Base-by-base conservation (phyloP, 2,888 invertebrate genomes). In the Epirrita christyi region DNA sequence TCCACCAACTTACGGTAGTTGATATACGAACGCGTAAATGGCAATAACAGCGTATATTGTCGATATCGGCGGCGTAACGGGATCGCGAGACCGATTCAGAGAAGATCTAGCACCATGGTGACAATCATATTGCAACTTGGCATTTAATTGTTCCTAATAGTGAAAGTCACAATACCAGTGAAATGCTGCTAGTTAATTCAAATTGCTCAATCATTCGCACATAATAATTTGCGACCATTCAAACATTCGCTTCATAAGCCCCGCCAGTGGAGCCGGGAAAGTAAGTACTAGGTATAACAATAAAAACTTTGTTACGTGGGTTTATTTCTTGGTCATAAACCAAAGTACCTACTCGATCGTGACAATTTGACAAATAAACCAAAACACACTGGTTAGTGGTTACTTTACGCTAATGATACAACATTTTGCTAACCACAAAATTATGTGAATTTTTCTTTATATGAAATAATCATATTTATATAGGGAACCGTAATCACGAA, bases 11-110 rank as follows among this genome's bases (percentile, higher is more conserved):
- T 65, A 61, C 67, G 63, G 67, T 65, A 64, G 54, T 46, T 54
- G 62, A 64, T 64, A 64, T 64, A 61, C 50, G 46, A 60, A 52
- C 59, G 54, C 61, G 67, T 63, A 55, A 58, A 66, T 64, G 57
- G 56, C 55, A 66, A 64, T 65, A 66, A 58, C 61, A 59, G 63
- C 44, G 49, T 53, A 44, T 51, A 36, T 37, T 7, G 32, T 48
- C 40, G 42, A 52, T 47, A 42, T n/a, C 14, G 15, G 27, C 13
- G 15, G 14, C 51, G 42, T 66, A 71, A 68, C 71, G 67, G 70
- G 46, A 63, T 46, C 51, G n/a, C 27, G 49, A 44, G 56, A 64
- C 64, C 52, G 47, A 70, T 64, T 61, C 54, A 57, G 41, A 55
- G 64, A 46, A 64, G 60, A 64, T n/a, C n/a, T 50, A 55, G 59